Conservation (phyloP, 1,140 invertebrate species). For the Euwallacea similis region DNA sequence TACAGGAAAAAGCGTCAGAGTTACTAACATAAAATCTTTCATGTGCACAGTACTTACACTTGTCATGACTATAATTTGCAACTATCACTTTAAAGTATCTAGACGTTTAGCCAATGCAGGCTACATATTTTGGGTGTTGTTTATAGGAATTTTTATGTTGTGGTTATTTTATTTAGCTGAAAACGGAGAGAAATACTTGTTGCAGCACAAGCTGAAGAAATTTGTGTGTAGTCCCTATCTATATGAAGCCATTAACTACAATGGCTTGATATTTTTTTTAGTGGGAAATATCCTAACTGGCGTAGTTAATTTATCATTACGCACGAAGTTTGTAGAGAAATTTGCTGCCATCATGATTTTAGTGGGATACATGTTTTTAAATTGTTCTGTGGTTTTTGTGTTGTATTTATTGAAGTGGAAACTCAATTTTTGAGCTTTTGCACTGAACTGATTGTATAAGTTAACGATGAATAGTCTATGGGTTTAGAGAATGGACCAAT, state of each 20-base stretch:
- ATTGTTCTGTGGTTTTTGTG: slow-evolving; percentile 34
- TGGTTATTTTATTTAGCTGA: slow-evolving; percentile 61
- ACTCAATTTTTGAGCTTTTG: slow-evolving; percentile 27
- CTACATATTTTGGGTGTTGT: slow-evolving; percentile 75
- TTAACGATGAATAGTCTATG: neutral
- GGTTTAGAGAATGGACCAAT: neutral
- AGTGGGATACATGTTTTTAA: slow-evolving; percentile 40
- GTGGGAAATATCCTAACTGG: slow-evolving; percentile 79
- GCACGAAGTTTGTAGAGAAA: slow-evolving; percentile 3
- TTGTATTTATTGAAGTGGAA: slow-evolving; percentile 33
- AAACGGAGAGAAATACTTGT: slow-evolving; percentile 45
- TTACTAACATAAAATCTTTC: slow-evolving; percentile 48
- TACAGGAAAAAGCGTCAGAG: slow-evolving; percentile 37
- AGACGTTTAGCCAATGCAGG: slow-evolving; percentile 76
- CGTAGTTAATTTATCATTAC: slow-evolving; percentile 62
- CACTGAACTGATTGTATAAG: neutral
- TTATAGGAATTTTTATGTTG: slow-evolving; percentile 59
- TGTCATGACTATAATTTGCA: slow-evolving; percentile 54
- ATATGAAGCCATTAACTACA: slow-evolving; percentile 70
- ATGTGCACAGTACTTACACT: slow-evolving; percentile 56
- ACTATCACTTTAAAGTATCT: slow-evolving; percentile 60
- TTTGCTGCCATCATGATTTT: slow-evolving; percentile 32
- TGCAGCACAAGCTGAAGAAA: slow-evolving; percentile 38
- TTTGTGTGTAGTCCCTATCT: slow-evolving; percentile 58
- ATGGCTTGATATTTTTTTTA: slow-evolving; percentile 78